phyloP scores from a whole-genome alignment of 2,888 invertebrate species.

The Ethmia dodecea region DNA sequence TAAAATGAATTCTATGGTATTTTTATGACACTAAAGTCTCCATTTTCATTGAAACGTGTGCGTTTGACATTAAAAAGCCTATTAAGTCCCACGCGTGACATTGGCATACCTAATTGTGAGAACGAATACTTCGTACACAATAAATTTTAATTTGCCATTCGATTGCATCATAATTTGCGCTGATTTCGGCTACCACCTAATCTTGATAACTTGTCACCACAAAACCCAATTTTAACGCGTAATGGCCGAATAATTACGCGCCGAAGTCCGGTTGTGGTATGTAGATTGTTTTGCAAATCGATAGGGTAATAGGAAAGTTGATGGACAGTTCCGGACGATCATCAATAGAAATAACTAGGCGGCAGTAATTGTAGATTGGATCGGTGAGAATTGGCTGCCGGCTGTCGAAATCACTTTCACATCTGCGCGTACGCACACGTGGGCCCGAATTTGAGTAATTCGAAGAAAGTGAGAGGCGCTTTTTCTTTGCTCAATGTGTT shows the following conservation, averaged over 20 bases:
- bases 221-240: constrained; percentile 6
- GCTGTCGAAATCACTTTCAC: constrained; percentile 59
- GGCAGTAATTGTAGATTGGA: constrained; percentile 32
- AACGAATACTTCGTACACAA: constrained; percentile 1
- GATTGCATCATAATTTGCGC: neutral
- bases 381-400: constrained; percentile 35
- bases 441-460: constrained; percentile 47
- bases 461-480: constrained; percentile 69
- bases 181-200: constrained; percentile 1
- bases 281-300: constrained; percentile 21
- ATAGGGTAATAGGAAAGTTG: constrained; percentile 40
- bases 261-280: constrained; percentile 5
- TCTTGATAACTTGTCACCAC: constrained; percentile 5
- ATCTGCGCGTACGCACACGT: constrained; percentile 33
- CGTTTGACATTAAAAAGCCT: no score
- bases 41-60: no score
- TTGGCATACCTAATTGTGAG: constrained; percentile 5
- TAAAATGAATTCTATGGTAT: no score
- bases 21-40: no score
- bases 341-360: constrained; percentile 8
- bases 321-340: constrained; percentile 34
- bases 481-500: constrained; percentile 64
- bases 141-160: no score
- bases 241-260: constrained; percentile 6
- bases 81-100: constrained; percentile 11